Evolutionary conservation across 92 coral and sea anemone species (phyloP).

Genomic region (Zoanthus sansibaricus): DNA sequence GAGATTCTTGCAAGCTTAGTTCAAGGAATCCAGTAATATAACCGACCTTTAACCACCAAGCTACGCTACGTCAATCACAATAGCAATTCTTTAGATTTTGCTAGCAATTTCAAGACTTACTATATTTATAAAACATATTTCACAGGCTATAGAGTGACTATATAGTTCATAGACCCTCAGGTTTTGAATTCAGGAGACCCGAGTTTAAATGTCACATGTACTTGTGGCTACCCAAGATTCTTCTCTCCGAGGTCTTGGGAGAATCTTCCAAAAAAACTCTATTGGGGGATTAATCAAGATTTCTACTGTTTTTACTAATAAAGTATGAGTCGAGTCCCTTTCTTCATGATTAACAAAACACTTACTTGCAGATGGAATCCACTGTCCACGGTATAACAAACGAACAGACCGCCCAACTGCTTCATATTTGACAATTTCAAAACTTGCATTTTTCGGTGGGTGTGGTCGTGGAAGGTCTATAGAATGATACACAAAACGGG

Average conservation of each 20-base stretch:
- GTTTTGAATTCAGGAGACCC: too few species aligned
- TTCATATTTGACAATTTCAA: conserved; percentile 13
- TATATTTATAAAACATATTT: neutral
- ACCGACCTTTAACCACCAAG: too few species aligned
- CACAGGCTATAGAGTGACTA: neutral
- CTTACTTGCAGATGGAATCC: conserved; percentile 39
- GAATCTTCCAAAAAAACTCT: neutral
- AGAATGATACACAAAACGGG: neutral
- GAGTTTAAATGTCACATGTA: too few species aligned
- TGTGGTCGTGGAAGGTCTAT: conserved; percentile 43
- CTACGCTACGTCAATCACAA: too few species aligned
- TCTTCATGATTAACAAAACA: neutral
- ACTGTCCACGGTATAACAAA: conserved; percentile 1
- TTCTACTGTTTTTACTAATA: neutral
- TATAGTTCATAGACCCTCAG: too few species aligned
- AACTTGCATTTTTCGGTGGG: conserved; percentile 15
- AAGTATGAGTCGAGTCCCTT: neutral
- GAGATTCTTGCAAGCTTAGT: too few species aligned
- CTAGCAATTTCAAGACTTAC: neutral
- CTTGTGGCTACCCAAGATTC: too few species aligned
- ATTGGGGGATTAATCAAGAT: neutral
- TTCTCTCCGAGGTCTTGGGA: too few species aligned
- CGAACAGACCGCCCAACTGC: neutral
- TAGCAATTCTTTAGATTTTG: too few species aligned
- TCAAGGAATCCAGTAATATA: too few species aligned